Percentiles rank a stretch among this genome's conserved stretches.
phyloP scores from a whole-genome alignment of 1,140 invertebrate species.

The Stratiolaelaps scimitus region DNA sequence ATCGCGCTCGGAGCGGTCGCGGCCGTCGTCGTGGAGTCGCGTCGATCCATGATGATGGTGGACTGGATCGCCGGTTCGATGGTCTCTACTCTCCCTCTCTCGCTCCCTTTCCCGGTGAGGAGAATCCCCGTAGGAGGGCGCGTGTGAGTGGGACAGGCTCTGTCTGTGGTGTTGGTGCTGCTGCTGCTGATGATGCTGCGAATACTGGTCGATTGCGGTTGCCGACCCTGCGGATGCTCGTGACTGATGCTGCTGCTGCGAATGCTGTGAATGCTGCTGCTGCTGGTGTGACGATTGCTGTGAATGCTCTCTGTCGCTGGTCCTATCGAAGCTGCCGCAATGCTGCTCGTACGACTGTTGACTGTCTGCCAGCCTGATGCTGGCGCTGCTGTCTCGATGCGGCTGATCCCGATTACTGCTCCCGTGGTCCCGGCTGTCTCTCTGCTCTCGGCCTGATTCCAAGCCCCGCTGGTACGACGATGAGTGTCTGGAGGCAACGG shows the following conservation, averaged over 20 bases:
- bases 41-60: slow-evolving; percentile 1
- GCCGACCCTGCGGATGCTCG: slow-evolving; percentile 24
- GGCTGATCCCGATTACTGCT: too few species aligned
- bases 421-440: too few species aligned
- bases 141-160: slow-evolving; percentile 16
- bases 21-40: slow-evolving; percentile 22
- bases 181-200: slow-evolving; percentile 4
- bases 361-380: too few species aligned
- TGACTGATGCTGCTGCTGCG: slow-evolving; percentile 30
- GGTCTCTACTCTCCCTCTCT: too few species aligned
- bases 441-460: too few species aligned
- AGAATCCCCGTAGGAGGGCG: not conserved
- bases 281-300: slow-evolving; percentile 18
- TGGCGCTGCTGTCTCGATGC: too few species aligned
- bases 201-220: slow-evolving; percentile 7
- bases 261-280: slow-evolving; percentile 25
- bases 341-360: too few species aligned
- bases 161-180: not conserved
- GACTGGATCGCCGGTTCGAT: too few species aligned
- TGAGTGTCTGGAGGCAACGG: not conserved
- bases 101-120: too few species aligned
- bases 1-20: too few species aligned
- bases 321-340: slow-evolving; percentile 5
- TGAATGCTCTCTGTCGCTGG: not conserved
- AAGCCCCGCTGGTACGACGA: slow-evolving; percentile 6